These are phyloP conservation scores for Drosophila lacicola DNA, from an alignment of 2,888 invertebrate genomes.

Conservation along the genomic window DNA sequence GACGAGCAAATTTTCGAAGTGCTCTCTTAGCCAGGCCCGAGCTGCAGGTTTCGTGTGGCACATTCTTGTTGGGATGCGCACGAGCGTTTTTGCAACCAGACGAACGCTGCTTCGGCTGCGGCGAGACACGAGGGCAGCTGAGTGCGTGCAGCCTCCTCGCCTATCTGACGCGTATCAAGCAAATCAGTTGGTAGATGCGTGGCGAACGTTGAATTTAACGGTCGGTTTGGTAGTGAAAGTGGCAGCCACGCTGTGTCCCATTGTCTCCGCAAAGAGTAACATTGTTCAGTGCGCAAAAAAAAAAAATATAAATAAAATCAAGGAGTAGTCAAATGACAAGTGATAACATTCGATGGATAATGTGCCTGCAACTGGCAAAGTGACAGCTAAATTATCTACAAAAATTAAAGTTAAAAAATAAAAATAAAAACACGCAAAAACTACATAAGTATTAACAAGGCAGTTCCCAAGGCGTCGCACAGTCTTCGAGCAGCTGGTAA, in stretches of 20 bases:
- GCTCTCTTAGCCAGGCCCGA: conserved; percentile 30
- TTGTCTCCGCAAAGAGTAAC: conserved; percentile 13
- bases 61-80: conserved; percentile 28
- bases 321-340: conserved; percentile 16
- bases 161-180: conserved; percentile 67
- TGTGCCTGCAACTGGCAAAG: conserved; percentile 18
- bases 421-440: background rate
- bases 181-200: conserved; percentile 82
- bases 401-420: background rate
- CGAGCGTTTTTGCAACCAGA: conserved; percentile 28
- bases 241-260: conserved; percentile 22
- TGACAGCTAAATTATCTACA: background rate
- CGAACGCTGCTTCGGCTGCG: conserved; percentile 41
- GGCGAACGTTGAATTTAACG: conserved; percentile 84
- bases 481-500: conserved; percentile 40
- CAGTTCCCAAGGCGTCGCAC: background rate
- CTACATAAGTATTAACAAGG: background rate
- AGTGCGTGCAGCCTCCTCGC: conserved; percentile 67
- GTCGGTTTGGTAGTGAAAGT: conserved; percentile 82
- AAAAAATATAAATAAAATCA: conserved; percentile 1
- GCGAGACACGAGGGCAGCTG: conserved; percentile 47
- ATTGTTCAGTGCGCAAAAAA: conserved; percentile 19
- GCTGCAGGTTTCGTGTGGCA: conserved; percentile 25
- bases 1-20: conserved; percentile 3
- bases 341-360: conserved; percentile 29